Percentiles rank a stretch among this genome's conserved stretches.
phyloP scores from a whole-genome alignment of 2,113 vertebrate species.

The Cygnus buccinator region DNA sequence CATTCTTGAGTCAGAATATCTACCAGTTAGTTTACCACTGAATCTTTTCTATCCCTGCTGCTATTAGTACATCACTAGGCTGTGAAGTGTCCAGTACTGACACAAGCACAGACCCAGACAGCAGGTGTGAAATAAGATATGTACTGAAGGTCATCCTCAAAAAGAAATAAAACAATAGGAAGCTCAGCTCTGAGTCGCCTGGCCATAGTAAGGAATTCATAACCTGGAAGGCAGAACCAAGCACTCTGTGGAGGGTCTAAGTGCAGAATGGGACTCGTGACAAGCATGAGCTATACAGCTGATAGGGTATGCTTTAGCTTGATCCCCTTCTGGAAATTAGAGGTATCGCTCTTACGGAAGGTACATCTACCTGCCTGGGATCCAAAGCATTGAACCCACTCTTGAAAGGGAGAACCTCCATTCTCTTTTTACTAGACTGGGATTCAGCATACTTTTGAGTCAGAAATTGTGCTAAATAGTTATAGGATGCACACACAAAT shows the following conservation, averaged over 20 bases:
- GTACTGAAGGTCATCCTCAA: neutral
- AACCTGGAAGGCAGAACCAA: neutral
- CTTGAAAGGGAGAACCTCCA: neutral
- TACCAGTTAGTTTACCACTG: neutral
- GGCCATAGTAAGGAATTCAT: neutral
- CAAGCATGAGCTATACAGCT: neutral
- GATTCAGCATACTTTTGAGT: neutral
- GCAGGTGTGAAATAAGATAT: neutral
- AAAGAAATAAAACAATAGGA: neutral
- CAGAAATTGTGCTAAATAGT: neutral
- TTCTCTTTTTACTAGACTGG: neutral
- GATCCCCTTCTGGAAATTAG: fast-evolving
- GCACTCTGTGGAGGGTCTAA: neutral
- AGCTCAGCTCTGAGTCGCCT: neutral
- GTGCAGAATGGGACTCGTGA: neutral
- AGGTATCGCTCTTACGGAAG: neutral
- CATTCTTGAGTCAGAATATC: neutral
- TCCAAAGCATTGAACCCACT: neutral
- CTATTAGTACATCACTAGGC: neutral
- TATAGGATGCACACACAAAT: neutral
- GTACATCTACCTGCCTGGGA: neutral
- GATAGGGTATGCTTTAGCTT: neutral
- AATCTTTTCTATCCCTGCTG: neutral
- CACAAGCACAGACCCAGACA: neutral
- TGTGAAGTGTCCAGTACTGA: neutral